Conservation (phyloP, 1,140 invertebrate genomes). For the Conus betulinus region DNA sequence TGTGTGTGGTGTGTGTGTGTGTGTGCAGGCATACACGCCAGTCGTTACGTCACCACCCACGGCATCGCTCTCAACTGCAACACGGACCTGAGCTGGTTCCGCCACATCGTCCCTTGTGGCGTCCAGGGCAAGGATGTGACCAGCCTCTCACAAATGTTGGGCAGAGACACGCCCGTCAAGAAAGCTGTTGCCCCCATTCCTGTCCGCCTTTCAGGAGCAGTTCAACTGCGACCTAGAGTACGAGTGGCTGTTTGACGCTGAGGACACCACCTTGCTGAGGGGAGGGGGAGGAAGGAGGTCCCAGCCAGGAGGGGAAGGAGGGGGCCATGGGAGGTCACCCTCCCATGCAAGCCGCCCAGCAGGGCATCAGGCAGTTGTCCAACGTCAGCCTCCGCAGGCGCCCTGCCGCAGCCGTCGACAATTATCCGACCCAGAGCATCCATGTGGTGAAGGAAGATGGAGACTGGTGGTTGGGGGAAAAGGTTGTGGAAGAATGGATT, state of each 20-base stretch:
- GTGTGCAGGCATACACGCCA: conserved; percentile 87
- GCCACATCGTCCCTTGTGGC: conserved; percentile 97
- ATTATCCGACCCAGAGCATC: neutral
- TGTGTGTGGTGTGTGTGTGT: too few relatives aligned
- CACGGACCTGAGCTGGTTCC: conserved; percentile 93
- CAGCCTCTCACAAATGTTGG: conserved; percentile 88
- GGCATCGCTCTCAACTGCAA: conserved; percentile 96
- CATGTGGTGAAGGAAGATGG: conserved; percentile 14
- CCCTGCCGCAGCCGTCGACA: neutral
- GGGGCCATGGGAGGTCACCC: neutral
- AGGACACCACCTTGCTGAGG: conserved; percentile 36
- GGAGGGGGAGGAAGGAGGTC: neutral
- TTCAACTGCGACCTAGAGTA: conserved; percentile 74
- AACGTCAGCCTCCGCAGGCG: neutral
- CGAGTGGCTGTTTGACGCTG: conserved; percentile 50
- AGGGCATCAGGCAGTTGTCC: conserved; percentile 36
- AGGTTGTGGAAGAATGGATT: too few relatives aligned
- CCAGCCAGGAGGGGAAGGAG: neutral
- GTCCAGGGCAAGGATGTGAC: conserved; percentile 95
- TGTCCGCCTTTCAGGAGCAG: conserved; percentile 73
- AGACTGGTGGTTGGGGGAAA: neutral
- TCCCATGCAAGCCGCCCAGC: neutral
- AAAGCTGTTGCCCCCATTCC: conserved; percentile 74
- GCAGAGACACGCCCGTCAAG: conserved; percentile 71
- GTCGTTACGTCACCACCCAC: conserved; percentile 92